Base-by-base conservation (phyloP, 2,888 invertebrate species). In the Clepsis dumicolana region DNA sequence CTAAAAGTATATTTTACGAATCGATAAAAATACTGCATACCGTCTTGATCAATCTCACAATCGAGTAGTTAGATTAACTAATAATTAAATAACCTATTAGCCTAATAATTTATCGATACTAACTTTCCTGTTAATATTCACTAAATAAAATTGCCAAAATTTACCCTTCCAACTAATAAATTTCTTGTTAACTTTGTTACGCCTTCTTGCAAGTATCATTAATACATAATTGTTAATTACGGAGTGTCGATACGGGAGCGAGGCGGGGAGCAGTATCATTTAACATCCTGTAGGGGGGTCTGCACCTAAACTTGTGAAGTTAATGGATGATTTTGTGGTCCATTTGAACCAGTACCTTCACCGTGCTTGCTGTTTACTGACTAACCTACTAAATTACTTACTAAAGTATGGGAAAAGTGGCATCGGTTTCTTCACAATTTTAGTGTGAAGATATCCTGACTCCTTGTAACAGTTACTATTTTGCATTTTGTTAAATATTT, bases 401-500 rank as follows among this genome's bases (percentile, higher is more conserved):
- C 35, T 4, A 29, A 52, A 25, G 5, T 7, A 50, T 5, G 25
- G 27, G 12, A 44, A 18, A 44, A 18, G 54, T 67, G 25, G 35
- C 44, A 56, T 41, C 21, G 4, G 56, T 48, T n/a, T 29, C 54
- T 54, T 62, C 48, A 38, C 56, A 44, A 56, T 62, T 67, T 50
- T 41, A 50, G 56, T 10, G 27, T 41, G 67, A 50, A 63, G 38
- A 38, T 18, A 83, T 79, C 81, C 82, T 77, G 78, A 84, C 85
- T 88, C 89, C 89, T 84, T 82, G 81, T 85, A 80, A 86, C 79
- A 85, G 87, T 87, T 81, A 90, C 86, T 87, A 86, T 91, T 91
- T 90, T 91, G 89, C 88, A 91, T 90, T 93, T 92, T 92, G 92
- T 93, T 93, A 90, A 86, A 86, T 65, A 60, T 87, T 88, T 90